Evolutionary conservation across 2,888 invertebrate species (phyloP).

Genomic region (Lasioglossum vierecki): DNA sequence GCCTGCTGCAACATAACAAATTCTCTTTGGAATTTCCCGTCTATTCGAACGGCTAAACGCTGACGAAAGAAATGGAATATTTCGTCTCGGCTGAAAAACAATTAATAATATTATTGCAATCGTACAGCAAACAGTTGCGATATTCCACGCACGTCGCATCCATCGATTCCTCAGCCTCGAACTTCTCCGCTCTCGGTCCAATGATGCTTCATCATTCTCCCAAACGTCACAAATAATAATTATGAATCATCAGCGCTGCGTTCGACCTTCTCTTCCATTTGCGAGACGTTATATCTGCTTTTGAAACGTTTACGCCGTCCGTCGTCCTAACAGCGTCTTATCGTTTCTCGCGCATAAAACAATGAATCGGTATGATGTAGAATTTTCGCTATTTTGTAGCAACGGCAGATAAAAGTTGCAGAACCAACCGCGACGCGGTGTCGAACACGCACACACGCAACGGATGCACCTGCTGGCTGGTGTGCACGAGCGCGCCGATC

Average conservation of each 20-base stretch:
- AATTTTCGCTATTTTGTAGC: not conserved
- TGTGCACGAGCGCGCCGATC: constrained; percentile 50
- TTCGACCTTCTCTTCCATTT: not conserved
- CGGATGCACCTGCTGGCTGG: constrained; percentile 55
- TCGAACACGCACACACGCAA: constrained; percentile 36
- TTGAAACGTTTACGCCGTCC: not conserved
- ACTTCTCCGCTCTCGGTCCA: not conserved
- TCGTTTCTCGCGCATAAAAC: not conserved
- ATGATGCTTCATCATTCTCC: not conserved
- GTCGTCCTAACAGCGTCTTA: not conserved
- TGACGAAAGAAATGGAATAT: not conserved
- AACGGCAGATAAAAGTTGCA: constrained; percentile 11
- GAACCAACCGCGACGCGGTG: constrained; percentile 16
- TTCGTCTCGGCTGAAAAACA: not conserved
- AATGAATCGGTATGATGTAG: not conserved
- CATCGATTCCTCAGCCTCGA: not conserved
- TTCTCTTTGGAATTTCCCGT: not conserved
- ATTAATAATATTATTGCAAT: too few species aligned
- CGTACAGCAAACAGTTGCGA: not conserved
- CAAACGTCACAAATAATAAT: not conserved
- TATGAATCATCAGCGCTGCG: not conserved
- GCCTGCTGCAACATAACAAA: not conserved
- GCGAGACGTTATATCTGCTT: not conserved
- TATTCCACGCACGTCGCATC: not conserved
- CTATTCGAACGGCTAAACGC: not conserved